A percentile compares a stretch with the other conserved stretches of the same genome.
Evolutionary conservation across 2,797 vertebrate genomes (phyloP).

Genomic region (Falco naumanni): DNA sequence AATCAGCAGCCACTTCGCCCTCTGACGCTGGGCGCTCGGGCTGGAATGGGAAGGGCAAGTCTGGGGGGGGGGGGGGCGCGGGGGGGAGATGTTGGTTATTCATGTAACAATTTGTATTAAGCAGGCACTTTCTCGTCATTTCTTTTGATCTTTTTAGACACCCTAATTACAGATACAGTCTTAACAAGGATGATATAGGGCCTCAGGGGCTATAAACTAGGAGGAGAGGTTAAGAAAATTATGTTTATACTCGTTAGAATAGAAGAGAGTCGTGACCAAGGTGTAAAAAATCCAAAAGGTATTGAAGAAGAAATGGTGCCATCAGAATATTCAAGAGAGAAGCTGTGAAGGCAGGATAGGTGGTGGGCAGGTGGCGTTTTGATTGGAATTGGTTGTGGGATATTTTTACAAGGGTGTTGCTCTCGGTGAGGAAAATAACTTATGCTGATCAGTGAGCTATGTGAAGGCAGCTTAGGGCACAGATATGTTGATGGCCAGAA

Average conservation of each 20-base stretch:
- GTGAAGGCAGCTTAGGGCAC: neutral
- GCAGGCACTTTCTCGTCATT: neutral
- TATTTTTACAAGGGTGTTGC: neutral
- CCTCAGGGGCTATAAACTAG: conserved; percentile 48
- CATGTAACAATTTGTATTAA: conserved; percentile 34
- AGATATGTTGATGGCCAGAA: neutral
- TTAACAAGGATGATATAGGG: conserved; percentile 48
- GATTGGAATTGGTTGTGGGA: neutral
- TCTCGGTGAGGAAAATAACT: neutral
- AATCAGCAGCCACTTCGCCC: neutral
- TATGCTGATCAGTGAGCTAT: neutral
- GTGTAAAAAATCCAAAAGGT: conserved; percentile 35
- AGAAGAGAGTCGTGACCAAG: conserved; percentile 11
- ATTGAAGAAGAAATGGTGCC: neutral
- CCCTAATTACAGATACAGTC: conserved; percentile 33
- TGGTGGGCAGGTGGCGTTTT: neutral
- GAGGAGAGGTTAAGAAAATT: conserved; percentile 45
- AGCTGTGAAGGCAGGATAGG: neutral
- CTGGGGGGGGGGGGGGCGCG: no score
- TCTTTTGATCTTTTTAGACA: conserved; percentile 8
- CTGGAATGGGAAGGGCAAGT: neutral
- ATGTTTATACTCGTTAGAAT: conserved; percentile 65
- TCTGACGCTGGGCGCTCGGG: neutral
- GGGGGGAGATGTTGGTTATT: neutral
- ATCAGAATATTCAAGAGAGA: conserved; percentile 25